Conservation (phyloP, 2,797 vertebrate species). For the Cirrhinus mrigala region DNA sequence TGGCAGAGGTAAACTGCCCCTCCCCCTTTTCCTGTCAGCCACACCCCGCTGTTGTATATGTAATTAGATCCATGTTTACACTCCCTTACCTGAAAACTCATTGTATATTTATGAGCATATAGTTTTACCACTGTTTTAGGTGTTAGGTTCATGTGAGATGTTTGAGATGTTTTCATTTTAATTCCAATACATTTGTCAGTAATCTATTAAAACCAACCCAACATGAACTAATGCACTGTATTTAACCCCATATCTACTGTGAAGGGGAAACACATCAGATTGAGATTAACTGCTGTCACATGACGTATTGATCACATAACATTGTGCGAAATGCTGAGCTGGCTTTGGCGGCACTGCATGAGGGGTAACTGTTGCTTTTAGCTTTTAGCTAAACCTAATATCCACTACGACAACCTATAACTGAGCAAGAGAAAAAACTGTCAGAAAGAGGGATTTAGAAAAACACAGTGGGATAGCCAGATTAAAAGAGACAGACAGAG, state of each 20-base stretch:
- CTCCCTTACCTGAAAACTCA: constrained; percentile 40
- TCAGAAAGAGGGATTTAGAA: not conserved
- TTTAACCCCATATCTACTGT: not conserved
- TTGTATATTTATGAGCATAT: constrained; percentile 53
- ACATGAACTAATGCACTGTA: not conserved
- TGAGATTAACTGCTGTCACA: not conserved
- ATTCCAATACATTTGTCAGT: not conserved
- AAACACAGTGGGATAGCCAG: not conserved
- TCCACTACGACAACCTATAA: not conserved
- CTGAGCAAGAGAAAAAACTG: not conserved
- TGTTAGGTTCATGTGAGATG: constrained; percentile 11
- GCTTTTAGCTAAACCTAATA: constrained; percentile 52
- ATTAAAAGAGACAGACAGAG: not conserved
- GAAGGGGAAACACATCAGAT: constrained; percentile 5
- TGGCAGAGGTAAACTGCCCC: constrained; percentile 30
- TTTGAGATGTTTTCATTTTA: not conserved
- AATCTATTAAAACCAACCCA: not conserved
- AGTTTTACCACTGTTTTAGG: constrained; percentile 14
- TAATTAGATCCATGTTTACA: constrained; percentile 50
- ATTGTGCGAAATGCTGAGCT: constrained; percentile 41
- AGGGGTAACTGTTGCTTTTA: constrained; percentile 39
- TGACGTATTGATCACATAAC: constrained; percentile 38
- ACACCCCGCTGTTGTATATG: constrained; percentile 57
- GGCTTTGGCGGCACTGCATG: constrained; percentile 29
- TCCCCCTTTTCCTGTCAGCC: constrained; percentile 41